Percentiles rank a stretch among this genome's conserved stretches.
phyloP scores from a whole-genome alignment of 2,888 invertebrate species.

The Axea sp. region DNA sequence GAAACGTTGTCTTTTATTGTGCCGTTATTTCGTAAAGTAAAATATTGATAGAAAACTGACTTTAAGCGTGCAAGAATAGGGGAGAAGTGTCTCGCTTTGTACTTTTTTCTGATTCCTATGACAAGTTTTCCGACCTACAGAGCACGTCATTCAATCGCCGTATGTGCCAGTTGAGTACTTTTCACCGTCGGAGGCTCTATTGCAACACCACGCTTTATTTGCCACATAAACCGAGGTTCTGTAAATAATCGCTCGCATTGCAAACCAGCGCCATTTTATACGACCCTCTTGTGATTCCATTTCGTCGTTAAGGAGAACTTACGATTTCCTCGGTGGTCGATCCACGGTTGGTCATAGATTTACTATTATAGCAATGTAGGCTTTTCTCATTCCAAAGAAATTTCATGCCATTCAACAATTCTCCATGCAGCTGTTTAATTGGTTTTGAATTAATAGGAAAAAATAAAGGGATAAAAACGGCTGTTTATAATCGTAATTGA shows the following conservation, averaged over 20 bases:
- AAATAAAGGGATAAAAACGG: no score
- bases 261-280: slow-evolving; percentile 38
- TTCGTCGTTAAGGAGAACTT: slow-evolving; percentile 36
- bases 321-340: slow-evolving; percentile 24
- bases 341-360: slow-evolving; percentile 40
- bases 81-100: no score
- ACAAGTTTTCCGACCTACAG: not conserved
- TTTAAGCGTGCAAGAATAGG: no score
- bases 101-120: slow-evolving; percentile 6
- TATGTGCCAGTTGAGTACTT: slow-evolving; percentile 14
- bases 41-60: no score
- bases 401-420: slow-evolving; percentile 30
- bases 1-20: no score
- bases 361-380: slow-evolving; percentile 27
- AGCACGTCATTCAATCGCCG: slow-evolving; percentile 22
- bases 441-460: slow-evolving; percentile 20
- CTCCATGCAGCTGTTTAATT: slow-evolving; percentile 32
- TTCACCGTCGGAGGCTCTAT: slow-evolving; percentile 13
- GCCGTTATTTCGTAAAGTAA: no score
- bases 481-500: no score
- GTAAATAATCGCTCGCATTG: slow-evolving; percentile 46
- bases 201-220: slow-evolving; percentile 36
- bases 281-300: slow-evolving; percentile 43
- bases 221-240: slow-evolving; percentile 42
- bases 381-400: slow-evolving; percentile 28